A percentile compares a stretch with the other conserved stretches of the same genome.
These are phyloP conservation scores for Chlorops oryzae DNA, from an alignment of 1,140 invertebrate species.

Conservation along the genomic window DNA sequence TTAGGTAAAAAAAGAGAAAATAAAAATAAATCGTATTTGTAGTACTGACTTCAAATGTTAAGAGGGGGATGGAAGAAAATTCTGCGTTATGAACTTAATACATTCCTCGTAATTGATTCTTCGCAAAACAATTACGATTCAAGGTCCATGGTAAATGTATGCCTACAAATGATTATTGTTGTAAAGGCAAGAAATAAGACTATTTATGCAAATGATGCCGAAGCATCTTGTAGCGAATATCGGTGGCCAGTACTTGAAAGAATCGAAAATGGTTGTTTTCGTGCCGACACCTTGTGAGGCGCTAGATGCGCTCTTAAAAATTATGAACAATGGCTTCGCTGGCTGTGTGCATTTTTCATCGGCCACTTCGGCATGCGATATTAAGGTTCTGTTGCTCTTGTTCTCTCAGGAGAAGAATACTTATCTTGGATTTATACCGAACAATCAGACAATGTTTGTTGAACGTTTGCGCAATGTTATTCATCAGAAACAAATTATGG, in stretches of 20 bases:
- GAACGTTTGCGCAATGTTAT: slow-evolving; percentile 74
- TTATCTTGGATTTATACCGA: slow-evolving; percentile 91
- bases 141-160: too few species aligned
- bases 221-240: slow-evolving; percentile 83
- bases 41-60: too few species aligned
- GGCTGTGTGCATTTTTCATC: slow-evolving; percentile 86
- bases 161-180: too few species aligned
- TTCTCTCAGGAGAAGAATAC: slow-evolving; percentile 86
- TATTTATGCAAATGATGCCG: slow-evolving; percentile 91
- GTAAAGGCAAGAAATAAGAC: too few species aligned
- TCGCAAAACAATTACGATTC: too few species aligned
- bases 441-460: slow-evolving; percentile 81
- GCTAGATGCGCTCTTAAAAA: slow-evolving; percentile 67
- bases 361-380: slow-evolving; percentile 65
- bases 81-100: too few species aligned
- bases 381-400: slow-evolving; percentile 85
- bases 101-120: too few species aligned
- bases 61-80: too few species aligned
- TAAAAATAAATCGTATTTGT: too few species aligned
- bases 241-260: slow-evolving; percentile 77
- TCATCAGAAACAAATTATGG: slow-evolving; percentile 64
- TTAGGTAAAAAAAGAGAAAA: too few species aligned
- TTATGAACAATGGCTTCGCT: slow-evolving; percentile 86
- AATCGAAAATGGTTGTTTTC: slow-evolving; percentile 76
- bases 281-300: slow-evolving; percentile 54